Conservation (phyloP, 2,888 invertebrate species). For the Plebejus anna region DNA sequence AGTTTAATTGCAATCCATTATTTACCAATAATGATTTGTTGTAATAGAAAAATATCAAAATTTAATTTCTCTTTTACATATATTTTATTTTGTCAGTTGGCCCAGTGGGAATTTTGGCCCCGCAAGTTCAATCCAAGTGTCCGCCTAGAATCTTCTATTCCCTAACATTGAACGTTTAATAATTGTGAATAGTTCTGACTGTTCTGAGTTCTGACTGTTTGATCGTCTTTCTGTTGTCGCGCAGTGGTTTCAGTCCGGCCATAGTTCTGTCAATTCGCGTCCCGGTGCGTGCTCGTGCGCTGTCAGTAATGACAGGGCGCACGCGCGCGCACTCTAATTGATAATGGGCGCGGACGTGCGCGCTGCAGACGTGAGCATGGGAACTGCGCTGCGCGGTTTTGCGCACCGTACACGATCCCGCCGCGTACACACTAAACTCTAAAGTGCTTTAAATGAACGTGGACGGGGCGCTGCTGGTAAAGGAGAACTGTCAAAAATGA, state of each 20-base stretch:
- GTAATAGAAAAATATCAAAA: background rate
- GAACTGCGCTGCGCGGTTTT: conserved; percentile 46
- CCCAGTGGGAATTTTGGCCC: background rate
- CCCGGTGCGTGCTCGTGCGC: conserved; percentile 60
- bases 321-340: conserved; percentile 74
- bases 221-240: background rate
- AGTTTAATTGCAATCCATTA: background rate
- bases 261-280: conserved; percentile 24
- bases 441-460: too few species aligned
- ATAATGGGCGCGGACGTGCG: conserved; percentile 71
- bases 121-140: background rate
- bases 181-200: background rate
- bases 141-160: background rate
- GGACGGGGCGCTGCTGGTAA: too few species aligned
- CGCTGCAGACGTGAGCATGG: conserved; percentile 56
- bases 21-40: too few species aligned
- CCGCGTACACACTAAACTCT: conserved; percentile 32
- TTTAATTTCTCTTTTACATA: background rate
- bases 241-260: background rate
- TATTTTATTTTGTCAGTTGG: background rate
- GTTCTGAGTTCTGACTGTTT: background rate
- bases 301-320: conserved; percentile 69
- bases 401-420: conserved; percentile 31
- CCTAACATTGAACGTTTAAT: background rate
- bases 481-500: too few species aligned